Conservation (phyloP, 2,113 vertebrate genomes). For the Gambusia holbrooki region DNA sequence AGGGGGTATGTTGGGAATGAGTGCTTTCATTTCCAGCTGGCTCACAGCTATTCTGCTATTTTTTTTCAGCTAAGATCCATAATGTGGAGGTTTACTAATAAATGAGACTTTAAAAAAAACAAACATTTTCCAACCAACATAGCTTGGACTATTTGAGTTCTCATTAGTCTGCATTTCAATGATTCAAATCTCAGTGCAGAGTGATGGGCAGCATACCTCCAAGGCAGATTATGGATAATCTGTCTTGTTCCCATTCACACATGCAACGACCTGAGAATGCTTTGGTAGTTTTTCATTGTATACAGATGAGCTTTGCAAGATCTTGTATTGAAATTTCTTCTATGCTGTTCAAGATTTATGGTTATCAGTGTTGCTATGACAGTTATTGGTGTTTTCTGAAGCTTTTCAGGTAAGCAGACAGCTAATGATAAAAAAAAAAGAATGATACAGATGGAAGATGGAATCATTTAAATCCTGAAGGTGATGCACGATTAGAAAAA, state of each 20-base stretch:
- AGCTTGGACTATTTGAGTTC: constrained; percentile 8
- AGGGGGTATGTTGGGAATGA: constrained; percentile 7
- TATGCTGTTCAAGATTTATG: background rate
- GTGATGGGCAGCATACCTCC: constrained; percentile 16
- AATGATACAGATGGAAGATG: background rate
- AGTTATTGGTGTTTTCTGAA: background rate
- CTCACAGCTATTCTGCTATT: constrained; percentile 26
- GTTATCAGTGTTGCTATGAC: background rate
- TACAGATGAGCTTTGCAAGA: constrained; percentile 4
- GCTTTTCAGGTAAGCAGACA: background rate
- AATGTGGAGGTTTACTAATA: constrained; percentile 60
- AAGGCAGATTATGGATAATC: background rate
- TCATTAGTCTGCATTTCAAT: constrained; percentile 27
- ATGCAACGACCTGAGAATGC: constrained; percentile 27
- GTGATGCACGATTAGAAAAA: background rate
- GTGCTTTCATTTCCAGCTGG: constrained; percentile 44
- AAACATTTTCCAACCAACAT: constrained; percentile 27
- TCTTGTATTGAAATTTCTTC: background rate
- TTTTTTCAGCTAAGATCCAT: constrained; percentile 37
- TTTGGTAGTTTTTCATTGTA: background rate
- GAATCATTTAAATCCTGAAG: background rate
- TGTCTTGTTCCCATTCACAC: background rate
- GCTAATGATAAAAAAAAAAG: constrained; percentile 2
- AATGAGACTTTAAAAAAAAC: constrained; percentile 1
- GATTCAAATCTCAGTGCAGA: constrained; percentile 34